Percentiles rank a stretch among this genome's conserved stretches.
Conservation (phyloP, 2,113 vertebrate species). For the Pimephales promelas region DNA sequence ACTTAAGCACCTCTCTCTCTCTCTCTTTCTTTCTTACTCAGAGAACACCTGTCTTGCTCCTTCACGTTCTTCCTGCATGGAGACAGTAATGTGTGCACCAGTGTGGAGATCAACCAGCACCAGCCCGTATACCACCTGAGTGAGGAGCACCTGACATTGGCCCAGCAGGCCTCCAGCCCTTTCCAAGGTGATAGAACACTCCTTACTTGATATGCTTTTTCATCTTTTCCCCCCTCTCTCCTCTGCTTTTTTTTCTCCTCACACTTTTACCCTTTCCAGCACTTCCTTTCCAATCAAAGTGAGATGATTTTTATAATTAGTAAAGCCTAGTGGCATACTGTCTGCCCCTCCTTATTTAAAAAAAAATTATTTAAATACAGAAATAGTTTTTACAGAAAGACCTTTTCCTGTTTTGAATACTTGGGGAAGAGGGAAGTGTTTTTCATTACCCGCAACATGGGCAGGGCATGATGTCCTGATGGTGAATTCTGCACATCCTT, state of each 20-base stretch:
- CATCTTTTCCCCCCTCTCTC: background rate
- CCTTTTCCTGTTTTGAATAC: background rate
- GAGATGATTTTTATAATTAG: constrained; percentile 45
- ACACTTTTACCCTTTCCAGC: background rate
- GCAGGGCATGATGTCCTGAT: background rate
- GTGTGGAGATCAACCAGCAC: constrained; percentile 98
- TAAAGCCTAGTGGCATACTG: constrained; percentile 32
- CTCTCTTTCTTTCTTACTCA: constrained; percentile 62
- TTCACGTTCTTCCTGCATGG: constrained; percentile 98
- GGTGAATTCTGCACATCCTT: background rate
- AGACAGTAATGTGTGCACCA: constrained; percentile 97
- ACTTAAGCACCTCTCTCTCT: constrained; percentile 19
- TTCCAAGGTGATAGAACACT: constrained; percentile 85
- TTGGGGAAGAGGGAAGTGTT: background rate
- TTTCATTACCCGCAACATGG: background rate
- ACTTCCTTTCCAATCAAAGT: background rate
- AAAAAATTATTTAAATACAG: background rate
- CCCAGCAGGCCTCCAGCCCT: constrained; percentile 92
- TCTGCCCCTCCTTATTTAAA: background rate
- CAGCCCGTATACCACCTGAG: constrained; percentile 95
- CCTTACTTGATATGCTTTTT: background rate
- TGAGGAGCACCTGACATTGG: constrained; percentile 93
- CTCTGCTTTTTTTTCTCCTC: too few relatives aligned
- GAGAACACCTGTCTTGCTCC: constrained; percentile 96
- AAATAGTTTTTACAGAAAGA: background rate